Conservation (phyloP, 64 coral and sea anemone genomes). For the Anthopleura sola region DNA sequence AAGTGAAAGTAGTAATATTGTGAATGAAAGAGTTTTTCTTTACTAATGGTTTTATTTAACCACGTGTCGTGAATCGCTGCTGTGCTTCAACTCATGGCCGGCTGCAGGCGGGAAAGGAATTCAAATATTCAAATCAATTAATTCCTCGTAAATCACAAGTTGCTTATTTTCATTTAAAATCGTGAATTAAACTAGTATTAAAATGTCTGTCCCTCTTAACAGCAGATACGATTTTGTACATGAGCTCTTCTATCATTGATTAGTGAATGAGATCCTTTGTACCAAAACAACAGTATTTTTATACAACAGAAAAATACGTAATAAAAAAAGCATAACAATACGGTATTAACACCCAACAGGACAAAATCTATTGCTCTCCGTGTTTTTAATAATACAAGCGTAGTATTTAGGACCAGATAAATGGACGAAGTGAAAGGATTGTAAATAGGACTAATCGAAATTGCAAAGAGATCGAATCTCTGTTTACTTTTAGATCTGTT, state of each 20-base stretch:
- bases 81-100: background rate
- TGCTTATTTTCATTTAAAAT: background rate
- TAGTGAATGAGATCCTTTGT: too few relatives aligned
- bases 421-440: too few relatives aligned
- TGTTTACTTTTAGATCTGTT: background rate
- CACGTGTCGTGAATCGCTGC: background rate
- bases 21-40: background rate
- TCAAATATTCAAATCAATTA: slow-evolving; percentile 2
- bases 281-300: too few relatives aligned
- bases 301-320: too few relatives aligned
- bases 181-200: background rate
- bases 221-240: background rate
- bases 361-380: too few relatives aligned
- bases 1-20: background rate
- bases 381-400: too few relatives aligned
- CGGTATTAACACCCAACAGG: too few relatives aligned
- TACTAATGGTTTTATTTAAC: background rate
- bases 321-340: too few relatives aligned
- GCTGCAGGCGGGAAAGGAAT: background rate
- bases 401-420: too few relatives aligned
- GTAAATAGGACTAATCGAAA: too few relatives aligned
- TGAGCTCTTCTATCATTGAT: too few relatives aligned
- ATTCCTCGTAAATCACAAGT: background rate
- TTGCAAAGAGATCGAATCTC: too few relatives aligned
- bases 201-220: background rate